phyloP scores from a whole-genome alignment of 2,888 invertebrate species.

The Drosophila limbata region DNA sequence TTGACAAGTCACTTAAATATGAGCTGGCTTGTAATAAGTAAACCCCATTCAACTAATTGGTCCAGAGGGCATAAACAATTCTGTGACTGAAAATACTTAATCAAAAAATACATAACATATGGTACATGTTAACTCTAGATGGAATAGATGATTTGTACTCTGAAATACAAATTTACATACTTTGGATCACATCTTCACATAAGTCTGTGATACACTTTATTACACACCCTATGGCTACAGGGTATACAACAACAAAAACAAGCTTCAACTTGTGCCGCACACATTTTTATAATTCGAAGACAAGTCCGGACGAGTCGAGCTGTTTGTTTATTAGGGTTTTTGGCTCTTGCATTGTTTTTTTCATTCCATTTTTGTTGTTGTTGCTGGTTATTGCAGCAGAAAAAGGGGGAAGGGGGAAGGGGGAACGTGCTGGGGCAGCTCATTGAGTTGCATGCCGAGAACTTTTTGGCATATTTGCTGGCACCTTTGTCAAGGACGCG shows the following conservation, averaged over 20 bases:
- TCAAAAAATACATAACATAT: no score
- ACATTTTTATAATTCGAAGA: constrained; percentile 43
- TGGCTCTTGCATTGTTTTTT: constrained; percentile 30
- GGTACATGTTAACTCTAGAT: not conserved
- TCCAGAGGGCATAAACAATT: constrained; percentile 9
- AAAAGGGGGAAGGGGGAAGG: not conserved
- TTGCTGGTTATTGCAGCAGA: constrained; percentile 3
- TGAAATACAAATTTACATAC: no score
- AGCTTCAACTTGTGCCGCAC: constrained; percentile 24
- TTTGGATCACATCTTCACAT: not conserved
- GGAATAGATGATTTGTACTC: not conserved
- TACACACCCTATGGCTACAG: not conserved
- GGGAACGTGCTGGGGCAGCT: constrained; percentile 3
- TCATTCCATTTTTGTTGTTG: constrained; percentile 17
- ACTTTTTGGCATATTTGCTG: constrained; percentile 56
- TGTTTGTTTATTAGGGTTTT: constrained; percentile 37
- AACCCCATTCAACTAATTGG: constrained; percentile 22
- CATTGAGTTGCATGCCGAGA: constrained; percentile 56
- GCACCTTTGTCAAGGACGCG: constrained; percentile 73
- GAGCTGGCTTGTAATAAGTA: constrained; percentile 12
- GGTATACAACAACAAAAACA: constrained; percentile 22
- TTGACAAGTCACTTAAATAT: not conserved
- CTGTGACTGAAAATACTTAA: not conserved
- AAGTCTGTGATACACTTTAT: not conserved
- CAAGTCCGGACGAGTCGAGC: constrained; percentile 33